A percentile compares a stretch with the other conserved stretches of the same genome.
Evolutionary conservation across 2,797 vertebrate genomes (phyloP).

Genomic region (Manis crassicaudata): DNA sequence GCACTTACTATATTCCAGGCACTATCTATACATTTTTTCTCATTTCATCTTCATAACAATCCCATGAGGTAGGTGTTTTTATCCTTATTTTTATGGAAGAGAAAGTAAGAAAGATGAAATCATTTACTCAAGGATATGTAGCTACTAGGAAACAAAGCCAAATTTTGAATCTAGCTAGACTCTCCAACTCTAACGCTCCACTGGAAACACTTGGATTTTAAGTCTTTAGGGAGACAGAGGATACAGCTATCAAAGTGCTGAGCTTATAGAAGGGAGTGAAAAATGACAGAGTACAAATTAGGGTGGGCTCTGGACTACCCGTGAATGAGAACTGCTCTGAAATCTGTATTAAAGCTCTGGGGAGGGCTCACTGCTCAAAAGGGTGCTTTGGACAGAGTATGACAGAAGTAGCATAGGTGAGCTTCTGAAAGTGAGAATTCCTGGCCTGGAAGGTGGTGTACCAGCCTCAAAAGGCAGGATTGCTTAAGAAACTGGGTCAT

Average conservation of each 20-base stretch:
- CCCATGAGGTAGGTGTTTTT: not conserved
- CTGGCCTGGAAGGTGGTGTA: not conserved
- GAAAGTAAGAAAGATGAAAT: slow-evolving; percentile 6
- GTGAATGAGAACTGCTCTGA: not conserved
- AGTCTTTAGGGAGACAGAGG: not conserved
- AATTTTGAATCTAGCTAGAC: not conserved
- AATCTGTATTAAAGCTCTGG: not conserved
- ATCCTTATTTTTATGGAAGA: slow-evolving; percentile 27
- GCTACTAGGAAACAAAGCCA: not conserved
- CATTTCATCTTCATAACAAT: slow-evolving; percentile 15
- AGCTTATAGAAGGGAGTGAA: not conserved
- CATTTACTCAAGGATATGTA: not conserved
- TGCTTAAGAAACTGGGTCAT: slow-evolving; percentile 31
- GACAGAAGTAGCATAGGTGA: not conserved
- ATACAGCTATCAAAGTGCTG: not conserved
- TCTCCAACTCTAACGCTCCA: not conserved
- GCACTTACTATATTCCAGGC: not conserved
- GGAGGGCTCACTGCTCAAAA: not conserved
- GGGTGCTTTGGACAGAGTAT: not conserved
- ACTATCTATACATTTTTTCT: not conserved
- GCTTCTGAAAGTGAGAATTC: not conserved
- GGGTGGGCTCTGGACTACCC: not conserved
- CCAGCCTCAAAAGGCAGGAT: not conserved
- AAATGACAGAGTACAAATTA: not conserved
- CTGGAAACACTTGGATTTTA: not conserved